Evolutionary conservation across 2,113 vertebrate species (phyloP), one percentile per base, ranked within the genome.

Genomic region (human): DNA sequence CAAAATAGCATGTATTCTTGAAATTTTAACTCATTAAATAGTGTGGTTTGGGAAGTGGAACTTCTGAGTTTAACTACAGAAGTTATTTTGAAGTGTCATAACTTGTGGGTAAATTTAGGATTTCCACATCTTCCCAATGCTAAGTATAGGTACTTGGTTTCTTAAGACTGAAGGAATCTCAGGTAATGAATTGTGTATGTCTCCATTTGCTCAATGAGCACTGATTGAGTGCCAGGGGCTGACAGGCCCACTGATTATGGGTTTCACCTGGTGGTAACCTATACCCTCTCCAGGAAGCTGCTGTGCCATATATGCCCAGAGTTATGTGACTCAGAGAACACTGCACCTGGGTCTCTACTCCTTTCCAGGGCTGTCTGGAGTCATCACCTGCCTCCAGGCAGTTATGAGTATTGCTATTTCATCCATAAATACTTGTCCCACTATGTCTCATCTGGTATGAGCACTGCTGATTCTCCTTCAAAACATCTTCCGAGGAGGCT

Each of bases 21-120:
- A 79, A 96, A 81, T 76, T 98, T 98, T 97, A 97, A 96, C 96
- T 98, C 79, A 96, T 98, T 97, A 97, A 97, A 96, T 95, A 98
- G 96, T 93, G 80, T 98, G 95, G 94, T 93, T 97, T 98, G 96
- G 57, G 96, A 98, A 98, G 93, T 97, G 84, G 98, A 94, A 96
- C 4, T 93, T 94, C 17, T 89, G 59, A 73, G 27, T 87, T 95
- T 70, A 86, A 81, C 40, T 89, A 12, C 20, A 80, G 38, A n/a
- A 14, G 11, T 96, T 90, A 73, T 43, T 83, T 86, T 73, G 3
- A 97, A 59, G 14, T 45, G 0, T 91, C 52, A 32, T 23, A 73
- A 82, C 22, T 11, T 48, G 9, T 7, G 16, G 57, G 40, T 57
- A 78, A 76, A 38, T 78, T 82, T 55, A 84, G 30, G n/a, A 83